Evolutionary conservation across 2,113 vertebrate species (phyloP).

Genomic region (Bagarius yarrelli): DNA sequence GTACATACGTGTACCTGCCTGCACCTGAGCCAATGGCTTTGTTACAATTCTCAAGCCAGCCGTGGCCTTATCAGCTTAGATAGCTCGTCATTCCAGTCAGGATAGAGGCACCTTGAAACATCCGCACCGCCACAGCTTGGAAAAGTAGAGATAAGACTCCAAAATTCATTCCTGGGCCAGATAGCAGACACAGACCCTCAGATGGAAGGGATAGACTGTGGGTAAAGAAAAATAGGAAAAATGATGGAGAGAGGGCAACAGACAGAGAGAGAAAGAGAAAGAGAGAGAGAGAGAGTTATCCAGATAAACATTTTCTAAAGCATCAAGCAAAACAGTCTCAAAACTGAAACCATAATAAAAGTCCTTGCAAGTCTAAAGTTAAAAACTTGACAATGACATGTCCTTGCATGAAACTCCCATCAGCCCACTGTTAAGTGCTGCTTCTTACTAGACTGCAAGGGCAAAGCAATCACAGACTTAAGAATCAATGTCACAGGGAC

Average conservation of each 20-base stretch:
- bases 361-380: slow-evolving; percentile 57
- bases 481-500: slow-evolving; percentile 14
- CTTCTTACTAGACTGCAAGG: slow-evolving; percentile 36
- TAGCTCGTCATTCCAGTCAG: slow-evolving; percentile 53
- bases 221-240: slow-evolving; percentile 5
- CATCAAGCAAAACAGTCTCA: slow-evolving; percentile 61
- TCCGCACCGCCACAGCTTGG: slow-evolving; percentile 46
- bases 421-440: slow-evolving; percentile 22
- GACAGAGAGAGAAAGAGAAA: background rate
- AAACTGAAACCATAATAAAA: slow-evolving; percentile 66
- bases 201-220: slow-evolving; percentile 35
- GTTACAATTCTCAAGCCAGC: slow-evolving; percentile 62
- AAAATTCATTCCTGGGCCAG: slow-evolving; percentile 63
- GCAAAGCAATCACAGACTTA: slow-evolving; percentile 40
- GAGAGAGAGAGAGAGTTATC: slow-evolving; percentile 31
- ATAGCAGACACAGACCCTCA: slow-evolving; percentile 51
- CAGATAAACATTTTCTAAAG: slow-evolving; percentile 64
- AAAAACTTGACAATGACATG: slow-evolving; percentile 41
- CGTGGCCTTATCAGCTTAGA: slow-evolving; percentile 62
- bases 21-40: slow-evolving; percentile 55
- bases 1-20: slow-evolving; percentile 59
- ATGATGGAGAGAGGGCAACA: background rate
- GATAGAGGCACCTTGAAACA: slow-evolving; percentile 56
- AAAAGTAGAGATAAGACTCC: slow-evolving; percentile 54
- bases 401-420: slow-evolving; percentile 37